Conservation (phyloP, 2,113 vertebrate genomes). For the Cochlearius cochlearius region DNA sequence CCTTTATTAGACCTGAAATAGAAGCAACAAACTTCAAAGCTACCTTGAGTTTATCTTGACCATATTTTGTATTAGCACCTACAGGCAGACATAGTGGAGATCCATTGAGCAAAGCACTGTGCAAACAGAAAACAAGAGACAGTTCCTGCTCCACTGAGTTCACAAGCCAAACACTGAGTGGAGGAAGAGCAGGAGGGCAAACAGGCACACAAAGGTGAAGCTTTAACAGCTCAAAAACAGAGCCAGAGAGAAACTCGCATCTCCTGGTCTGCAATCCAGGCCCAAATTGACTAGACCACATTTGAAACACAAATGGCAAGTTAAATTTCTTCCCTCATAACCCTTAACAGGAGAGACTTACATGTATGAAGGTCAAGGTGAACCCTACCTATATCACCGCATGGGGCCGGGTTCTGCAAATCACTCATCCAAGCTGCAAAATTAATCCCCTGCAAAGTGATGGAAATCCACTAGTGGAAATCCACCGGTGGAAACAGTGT, state of each 20-base stretch:
- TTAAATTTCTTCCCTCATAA: neutral
- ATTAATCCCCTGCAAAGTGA: neutral
- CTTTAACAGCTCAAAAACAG: neutral
- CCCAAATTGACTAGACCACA: neutral
- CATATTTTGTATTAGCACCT: neutral
- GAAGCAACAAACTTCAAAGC: neutral
- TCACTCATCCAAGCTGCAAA: neutral
- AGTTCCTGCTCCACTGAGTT: neutral
- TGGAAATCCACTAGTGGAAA: neutral
- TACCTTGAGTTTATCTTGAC: neutral
- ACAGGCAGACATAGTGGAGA: neutral
- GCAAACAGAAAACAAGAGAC: slow-evolving; percentile 24
- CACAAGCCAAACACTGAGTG: neutral
- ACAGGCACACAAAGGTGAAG: neutral
- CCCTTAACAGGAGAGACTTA: neutral
- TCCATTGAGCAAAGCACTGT: neutral
- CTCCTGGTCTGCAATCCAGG: neutral
- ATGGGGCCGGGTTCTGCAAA: neutral
- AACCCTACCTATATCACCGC: neutral
- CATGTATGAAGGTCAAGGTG: neutral
- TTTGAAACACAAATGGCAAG: neutral
- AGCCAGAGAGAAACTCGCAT: neutral
- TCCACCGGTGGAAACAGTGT: neutral
- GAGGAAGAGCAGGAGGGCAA: neutral
- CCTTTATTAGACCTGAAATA: neutral